Base-by-base conservation (phyloP, 2,888 invertebrate species). In the Heliconius sara region DNA sequence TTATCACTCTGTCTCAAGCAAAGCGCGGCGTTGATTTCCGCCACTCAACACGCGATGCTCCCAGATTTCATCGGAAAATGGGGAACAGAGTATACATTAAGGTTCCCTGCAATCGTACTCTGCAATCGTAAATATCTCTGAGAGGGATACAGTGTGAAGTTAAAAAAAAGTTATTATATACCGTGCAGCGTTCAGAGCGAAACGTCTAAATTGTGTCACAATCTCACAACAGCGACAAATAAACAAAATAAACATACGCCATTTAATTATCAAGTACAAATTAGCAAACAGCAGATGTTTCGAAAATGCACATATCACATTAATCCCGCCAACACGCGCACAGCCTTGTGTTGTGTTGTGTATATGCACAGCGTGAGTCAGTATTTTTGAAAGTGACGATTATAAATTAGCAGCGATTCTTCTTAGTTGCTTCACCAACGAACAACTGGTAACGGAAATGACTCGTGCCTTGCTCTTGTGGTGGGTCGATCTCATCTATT, bases 381-480 rank as follows among this genome's bases (percentile, higher is more conserved):
- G 88, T 89, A 86, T 90, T 91, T 92, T 91, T 89, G 91, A 92
- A 92, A 93, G 90, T 91, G 91, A 91, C 88, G 89, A 91, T 93
- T 91, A 93, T 92, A 92, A 93, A 94, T 94, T 93, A 92, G 91
- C 91, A 91, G 87, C 85, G 88, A 91, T 91, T 93, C 89, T 93
- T 92, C 91, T 90, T 84, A 83, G 86, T 92, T 92, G 89, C 90
- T 88, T 90, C 89, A 91, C 83, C 84, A 83, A 73, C 78, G 80
- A 79, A 77, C 77, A 79, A 81, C 82, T 83, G 85, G 84, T 86
- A 86, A 88, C 93, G 94, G 94, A 94, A 94, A 94, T 94, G 92
- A 91, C 92, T 93, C 84, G 91, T 84, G 88, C 84, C 86, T 90
- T 87, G 89, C 89, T 91, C 91, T 90, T 89, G 89, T 83, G 84